Evolutionary conservation across 2,888 invertebrate species (phyloP), one percentile per base, ranked within the genome.

Genomic region (Microchrysa polita): DNA sequence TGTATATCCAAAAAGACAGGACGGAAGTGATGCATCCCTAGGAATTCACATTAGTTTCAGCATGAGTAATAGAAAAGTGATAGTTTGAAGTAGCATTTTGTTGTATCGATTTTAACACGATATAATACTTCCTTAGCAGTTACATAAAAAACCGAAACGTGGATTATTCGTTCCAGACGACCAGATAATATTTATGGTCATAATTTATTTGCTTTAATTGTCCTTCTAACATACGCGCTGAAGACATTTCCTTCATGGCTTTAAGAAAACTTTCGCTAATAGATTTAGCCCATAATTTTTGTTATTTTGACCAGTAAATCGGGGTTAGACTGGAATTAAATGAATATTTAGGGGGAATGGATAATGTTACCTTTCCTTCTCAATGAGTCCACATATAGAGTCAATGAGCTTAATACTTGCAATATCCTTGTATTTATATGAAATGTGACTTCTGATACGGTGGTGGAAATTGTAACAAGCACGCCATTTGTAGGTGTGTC

Each of bases 401-500:
- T n/a, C n/a, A n/a, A n/a, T 40, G 40, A 18, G 16, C 40, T 42
- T 40, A n/a, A 61, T 18, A 16, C 18, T 42, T 40, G 27, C 27
- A 5, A 34, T 61, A 61, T 16, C 34, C 40, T 34, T 40, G 40
- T 34, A 63, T 40, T n/a, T 34, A 40, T 42, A 42, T 65, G 18
- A 48, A 65, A 65, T 65, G 65, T 65, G 61, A n/a, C 27, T 14
- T 40, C n/a, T 40, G 65, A 65, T 65, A 65, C 65, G 34, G 48
- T 44, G 48, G 16, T 65, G 22, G 22, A 65, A 48, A 65, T 12
- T 18, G 44, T 10, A 48, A 16, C 65, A 22, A 57, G 69, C 69
- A 69, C 57, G 69, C 69, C 40, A 69, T 40, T 55, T 55, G 34
- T 18, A 69, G 69, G 69, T 69, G 69, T 65, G 65, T 16, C 69